These are phyloP conservation scores for Pseudomyrmex cubaensis DNA, from an alignment of 1,140 invertebrate species.

Conservation along the genomic window DNA sequence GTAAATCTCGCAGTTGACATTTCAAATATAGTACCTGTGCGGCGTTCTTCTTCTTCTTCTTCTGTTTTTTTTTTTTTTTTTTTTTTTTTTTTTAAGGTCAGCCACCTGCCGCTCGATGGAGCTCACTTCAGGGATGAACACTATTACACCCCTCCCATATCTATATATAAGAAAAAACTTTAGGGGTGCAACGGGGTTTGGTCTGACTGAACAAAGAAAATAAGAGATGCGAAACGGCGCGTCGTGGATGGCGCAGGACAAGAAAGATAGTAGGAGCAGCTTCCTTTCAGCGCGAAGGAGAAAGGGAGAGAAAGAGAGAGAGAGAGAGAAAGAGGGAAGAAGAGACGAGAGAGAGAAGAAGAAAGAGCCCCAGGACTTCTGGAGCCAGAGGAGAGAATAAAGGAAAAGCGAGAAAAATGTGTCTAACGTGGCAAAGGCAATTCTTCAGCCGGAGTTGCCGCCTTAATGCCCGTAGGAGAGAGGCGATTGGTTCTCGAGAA, in stretches of 20 bases:
- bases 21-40: slow-evolving; percentile 65
- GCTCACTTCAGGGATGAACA: slow-evolving; percentile 84
- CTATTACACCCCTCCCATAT: slow-evolving; percentile 72
- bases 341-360: slow-evolving; percentile 57
- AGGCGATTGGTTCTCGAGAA: slow-evolving; percentile 85
- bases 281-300: slow-evolving; percentile 62
- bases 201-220: slow-evolving; percentile 83
- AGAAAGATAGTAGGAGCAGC: slow-evolving; percentile 69
- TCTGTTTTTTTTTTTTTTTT: slow-evolving; percentile 53
- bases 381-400: slow-evolving; percentile 82
- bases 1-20: slow-evolving; percentile 63
- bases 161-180: slow-evolving; percentile 70
- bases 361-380: slow-evolving; percentile 74
- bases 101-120: slow-evolving; percentile 85
- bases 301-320: slow-evolving; percentile 55
- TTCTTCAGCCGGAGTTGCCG: slow-evolving; percentile 85
- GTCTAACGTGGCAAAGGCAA: slow-evolving; percentile 85
- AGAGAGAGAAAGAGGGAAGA: slow-evolving; percentile 69
- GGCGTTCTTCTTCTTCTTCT: slow-evolving; percentile 34
- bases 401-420: slow-evolving; percentile 86
- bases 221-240: slow-evolving; percentile 82
- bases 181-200: slow-evolving; percentile 69
- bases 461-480: slow-evolving; percentile 83
- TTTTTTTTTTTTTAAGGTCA: slow-evolving; percentile 78
- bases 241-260: slow-evolving; percentile 61